Evolutionary conservation across 1,140 invertebrate genomes (phyloP).

Genomic region (Drosophila parvula): DNA sequence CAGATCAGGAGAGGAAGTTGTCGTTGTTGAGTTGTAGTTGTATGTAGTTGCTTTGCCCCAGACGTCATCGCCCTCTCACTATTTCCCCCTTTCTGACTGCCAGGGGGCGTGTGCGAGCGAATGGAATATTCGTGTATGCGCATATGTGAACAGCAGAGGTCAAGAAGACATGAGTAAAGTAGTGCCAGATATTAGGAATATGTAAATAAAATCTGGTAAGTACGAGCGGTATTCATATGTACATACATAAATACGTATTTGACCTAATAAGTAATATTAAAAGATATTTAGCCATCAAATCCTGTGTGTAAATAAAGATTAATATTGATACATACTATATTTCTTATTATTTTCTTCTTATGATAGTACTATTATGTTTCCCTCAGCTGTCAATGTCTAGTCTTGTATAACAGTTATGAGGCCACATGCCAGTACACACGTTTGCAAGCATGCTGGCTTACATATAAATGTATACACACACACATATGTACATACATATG

Average conservation of each 20-base stretch:
- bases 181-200: background rate
- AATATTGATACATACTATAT: background rate
- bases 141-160: background rate
- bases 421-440: conserved; percentile 38
- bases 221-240: too few relatives aligned
- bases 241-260: too few relatives aligned
- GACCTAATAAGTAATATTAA: too few relatives aligned
- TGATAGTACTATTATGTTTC: background rate
- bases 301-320: background rate
- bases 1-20: conserved; percentile 12
- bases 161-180: conserved; percentile 1
- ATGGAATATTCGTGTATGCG: conserved; percentile 21
- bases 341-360: background rate
- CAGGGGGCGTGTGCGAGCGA: conserved; percentile 19
- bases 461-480: background rate
- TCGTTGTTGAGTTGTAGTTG: conserved; percentile 10
- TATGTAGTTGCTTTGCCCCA: conserved; percentile 23
- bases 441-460: conserved; percentile 13
- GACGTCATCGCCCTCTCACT: conserved; percentile 38
- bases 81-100: conserved; percentile 1
- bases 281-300: background rate
- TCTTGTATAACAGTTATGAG: conserved; percentile 49
- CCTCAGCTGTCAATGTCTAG: conserved; percentile 20
- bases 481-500: background rate
- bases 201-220: too few relatives aligned